Evolutionary conservation across 2,888 invertebrate species (phyloP).

Genomic region (Palloptera scutellata): DNA sequence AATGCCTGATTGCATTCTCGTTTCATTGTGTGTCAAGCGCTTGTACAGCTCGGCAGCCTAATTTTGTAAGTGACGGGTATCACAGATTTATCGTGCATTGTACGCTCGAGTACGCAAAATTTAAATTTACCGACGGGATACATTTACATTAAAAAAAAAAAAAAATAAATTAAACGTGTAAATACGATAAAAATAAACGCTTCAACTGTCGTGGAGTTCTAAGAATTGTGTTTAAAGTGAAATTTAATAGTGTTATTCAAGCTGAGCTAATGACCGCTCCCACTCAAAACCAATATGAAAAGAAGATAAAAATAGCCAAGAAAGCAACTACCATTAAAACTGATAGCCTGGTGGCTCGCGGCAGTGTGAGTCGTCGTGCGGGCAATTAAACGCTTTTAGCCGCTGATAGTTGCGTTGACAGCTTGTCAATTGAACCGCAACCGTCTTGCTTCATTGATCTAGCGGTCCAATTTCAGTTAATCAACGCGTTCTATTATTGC

Average conservation of each 20-base stretch:
- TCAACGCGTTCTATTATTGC: constrained; percentile 38
- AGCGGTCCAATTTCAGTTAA: constrained; percentile 45
- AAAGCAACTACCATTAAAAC: no score
- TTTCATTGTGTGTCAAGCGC: constrained; percentile 46
- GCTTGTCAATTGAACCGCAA: constrained; percentile 53
- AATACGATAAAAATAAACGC: no score
- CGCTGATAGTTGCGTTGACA: constrained; percentile 59
- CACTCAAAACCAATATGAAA: no score
- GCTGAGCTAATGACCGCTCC: no score
- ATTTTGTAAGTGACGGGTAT: constrained; percentile 24
- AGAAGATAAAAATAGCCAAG: no score
- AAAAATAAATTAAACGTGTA: neutral
- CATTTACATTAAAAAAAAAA: neutral
- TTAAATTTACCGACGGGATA: constrained; percentile 26
- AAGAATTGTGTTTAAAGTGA: no score
- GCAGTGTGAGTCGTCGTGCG: constrained; percentile 7
- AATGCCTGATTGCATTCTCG: constrained; percentile 5
- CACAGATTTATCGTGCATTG: neutral
- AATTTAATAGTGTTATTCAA: constrained; percentile 8
- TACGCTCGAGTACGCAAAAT: neutral
- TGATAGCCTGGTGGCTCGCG: no score
- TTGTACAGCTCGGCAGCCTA: constrained; percentile 47
- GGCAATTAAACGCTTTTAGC: constrained; percentile 53
- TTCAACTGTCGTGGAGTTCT: no score
- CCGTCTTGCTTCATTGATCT: constrained; percentile 49